These are phyloP conservation scores for Cristatella mucedo DNA, from an alignment of 2,888 invertebrate species.

Conservation along the genomic window DNA sequence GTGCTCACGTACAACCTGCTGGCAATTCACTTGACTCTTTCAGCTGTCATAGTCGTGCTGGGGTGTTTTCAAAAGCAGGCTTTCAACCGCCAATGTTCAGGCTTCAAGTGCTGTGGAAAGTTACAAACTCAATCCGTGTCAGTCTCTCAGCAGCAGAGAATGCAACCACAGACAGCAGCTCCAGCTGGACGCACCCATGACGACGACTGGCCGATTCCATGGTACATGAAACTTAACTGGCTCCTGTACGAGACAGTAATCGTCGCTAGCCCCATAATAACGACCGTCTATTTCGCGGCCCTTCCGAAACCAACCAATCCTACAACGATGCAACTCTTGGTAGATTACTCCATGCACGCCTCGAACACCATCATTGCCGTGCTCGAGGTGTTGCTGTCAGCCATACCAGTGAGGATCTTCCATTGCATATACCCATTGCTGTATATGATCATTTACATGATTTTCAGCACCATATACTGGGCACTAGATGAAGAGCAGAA, in stretches of 20 bases:
- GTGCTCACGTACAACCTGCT: constrained; percentile 10
- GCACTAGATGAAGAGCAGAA: constrained; percentile 17
- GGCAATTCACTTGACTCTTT: constrained; percentile 8
- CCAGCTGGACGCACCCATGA: too few species aligned
- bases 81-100: too few species aligned
- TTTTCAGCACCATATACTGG: constrained; percentile 26
- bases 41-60: constrained; percentile 8
- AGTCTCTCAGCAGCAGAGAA: too few species aligned
- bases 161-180: too few species aligned
- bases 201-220: constrained; percentile 12
- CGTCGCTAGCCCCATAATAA: constrained; percentile 19
- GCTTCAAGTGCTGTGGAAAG: too few species aligned
- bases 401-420: constrained; percentile 21
- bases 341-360: constrained; percentile 24
- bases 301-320: constrained; percentile 17
- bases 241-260: constrained; percentile 19
- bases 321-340: constrained; percentile 8
- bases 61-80: too few species aligned
- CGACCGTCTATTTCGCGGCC: constrained; percentile 23
- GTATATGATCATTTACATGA: constrained; percentile 21
- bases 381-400: constrained; percentile 20
- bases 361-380: constrained; percentile 24
- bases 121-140: too few species aligned
- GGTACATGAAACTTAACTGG: constrained; percentile 22
- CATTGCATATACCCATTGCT: constrained; percentile 21